phyloP scores from a whole-genome alignment of 2,797 vertebrate species.

The Xiphophorus birchmanni region DNA sequence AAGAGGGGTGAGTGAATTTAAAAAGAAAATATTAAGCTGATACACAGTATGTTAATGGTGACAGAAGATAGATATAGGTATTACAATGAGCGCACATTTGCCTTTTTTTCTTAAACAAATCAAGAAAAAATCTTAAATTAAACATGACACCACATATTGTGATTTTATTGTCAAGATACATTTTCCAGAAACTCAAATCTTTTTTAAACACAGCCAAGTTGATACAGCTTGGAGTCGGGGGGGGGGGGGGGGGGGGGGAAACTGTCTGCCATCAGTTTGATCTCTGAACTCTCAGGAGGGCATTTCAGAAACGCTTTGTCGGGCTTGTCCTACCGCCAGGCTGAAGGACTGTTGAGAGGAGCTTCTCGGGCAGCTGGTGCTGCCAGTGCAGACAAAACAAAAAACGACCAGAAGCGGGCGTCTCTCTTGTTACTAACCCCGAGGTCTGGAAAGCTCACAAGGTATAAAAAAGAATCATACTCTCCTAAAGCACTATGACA shows the following conservation, averaged over 20 bases:
- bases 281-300: neutral
- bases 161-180: neutral
- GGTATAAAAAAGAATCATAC: conserved; percentile 4
- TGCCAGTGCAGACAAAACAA: neutral
- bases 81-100: neutral
- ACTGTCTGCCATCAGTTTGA: neutral
- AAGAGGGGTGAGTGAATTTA: neutral
- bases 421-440: neutral
- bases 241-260: neutral
- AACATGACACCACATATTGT: neutral
- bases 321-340: neutral
- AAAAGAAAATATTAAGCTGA: neutral
- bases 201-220: neutral
- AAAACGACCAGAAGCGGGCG: neutral
- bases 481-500: conserved; percentile 16
- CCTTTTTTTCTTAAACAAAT: too few relatives aligned
- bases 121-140: neutral
- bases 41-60: neutral
- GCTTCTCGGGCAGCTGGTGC: neutral
- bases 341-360: neutral
- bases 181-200: neutral
- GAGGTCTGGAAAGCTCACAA: neutral
- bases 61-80: neutral
- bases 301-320: neutral
- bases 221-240: neutral